Evolutionary conservation across 2,888 invertebrate genomes (phyloP).

Genomic region (Scaeva pyrastri): DNA sequence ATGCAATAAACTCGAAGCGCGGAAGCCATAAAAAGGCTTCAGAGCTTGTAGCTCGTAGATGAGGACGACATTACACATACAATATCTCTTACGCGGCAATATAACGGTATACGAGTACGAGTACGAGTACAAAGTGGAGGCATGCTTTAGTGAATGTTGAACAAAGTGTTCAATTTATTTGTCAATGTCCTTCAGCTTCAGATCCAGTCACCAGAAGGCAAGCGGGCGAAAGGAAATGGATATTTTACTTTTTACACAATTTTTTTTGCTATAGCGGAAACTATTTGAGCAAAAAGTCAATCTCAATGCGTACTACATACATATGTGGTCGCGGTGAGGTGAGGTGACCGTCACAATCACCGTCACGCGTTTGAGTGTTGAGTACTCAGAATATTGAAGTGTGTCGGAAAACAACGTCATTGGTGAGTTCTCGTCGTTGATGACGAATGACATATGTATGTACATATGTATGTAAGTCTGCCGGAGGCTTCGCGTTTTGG

Average conservation of each 20-base stretch:
- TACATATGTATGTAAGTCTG: too few species aligned
- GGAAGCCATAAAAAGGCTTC: slow-evolving; percentile 52
- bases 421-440: too few species aligned
- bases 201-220: background rate
- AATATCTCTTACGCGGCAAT: background rate
- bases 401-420: too few species aligned
- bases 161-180: slow-evolving; percentile 46
- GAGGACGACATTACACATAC: slow-evolving; percentile 13
- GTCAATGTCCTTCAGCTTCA: slow-evolving; percentile 26
- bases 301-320: too few species aligned
- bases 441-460: too few species aligned
- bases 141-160: slow-evolving; percentile 32
- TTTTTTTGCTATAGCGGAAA: slow-evolving; percentile 2
- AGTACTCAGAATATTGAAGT: too few species aligned
- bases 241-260: background rate
- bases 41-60: background rate
- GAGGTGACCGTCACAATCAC: too few species aligned
- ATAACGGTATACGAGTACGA: background rate
- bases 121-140: slow-evolving; percentile 17
- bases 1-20: slow-evolving; percentile 50
- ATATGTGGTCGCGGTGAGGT: too few species aligned
- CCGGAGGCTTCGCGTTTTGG: too few species aligned
- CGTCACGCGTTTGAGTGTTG: too few species aligned
- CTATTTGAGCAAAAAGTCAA: slow-evolving; percentile 51
- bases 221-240: background rate